phyloP scores from a whole-genome alignment of 2,888 invertebrate species.

The Pedicia rivosa region DNA sequence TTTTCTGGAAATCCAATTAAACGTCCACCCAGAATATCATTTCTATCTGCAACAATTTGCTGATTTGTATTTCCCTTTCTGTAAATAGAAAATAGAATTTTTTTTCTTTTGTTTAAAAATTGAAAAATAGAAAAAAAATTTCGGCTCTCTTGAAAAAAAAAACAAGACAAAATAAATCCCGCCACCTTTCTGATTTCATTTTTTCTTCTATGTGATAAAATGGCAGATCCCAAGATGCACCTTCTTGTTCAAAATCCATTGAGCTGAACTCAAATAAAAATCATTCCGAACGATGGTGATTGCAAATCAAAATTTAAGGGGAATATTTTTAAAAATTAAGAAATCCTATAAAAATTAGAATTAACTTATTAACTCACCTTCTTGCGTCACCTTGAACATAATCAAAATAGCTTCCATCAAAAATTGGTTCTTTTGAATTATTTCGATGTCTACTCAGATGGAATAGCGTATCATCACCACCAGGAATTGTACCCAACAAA shows the following conservation, averaged over 20 bases:
- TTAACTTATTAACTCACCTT: slow-evolving; percentile 24
- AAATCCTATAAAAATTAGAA: too few species aligned
- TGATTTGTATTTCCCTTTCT: slow-evolving; percentile 7
- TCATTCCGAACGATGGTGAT: too few species aligned
- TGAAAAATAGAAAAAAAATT: not conserved
- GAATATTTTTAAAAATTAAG: too few species aligned
- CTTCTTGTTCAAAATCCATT: slow-evolving; percentile 24
- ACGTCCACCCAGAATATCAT: slow-evolving; percentile 10
- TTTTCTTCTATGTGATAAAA: slow-evolving; percentile 28
- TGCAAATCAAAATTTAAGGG: too few species aligned
- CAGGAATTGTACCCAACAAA: slow-evolving; percentile 12
- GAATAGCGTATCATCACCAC: not conserved
- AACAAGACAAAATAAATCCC: not conserved
- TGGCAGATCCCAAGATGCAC: slow-evolving; percentile 44
- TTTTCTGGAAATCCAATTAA: slow-evolving; percentile 7
- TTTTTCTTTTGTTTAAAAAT: not conserved
- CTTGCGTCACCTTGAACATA: slow-evolving; percentile 30
- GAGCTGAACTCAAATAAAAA: too few species aligned
- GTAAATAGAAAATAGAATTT: not conserved
- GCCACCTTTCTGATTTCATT: slow-evolving; percentile 10
- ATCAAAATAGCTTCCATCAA: slow-evolving; percentile 20
- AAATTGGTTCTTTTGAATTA: slow-evolving; percentile 10
- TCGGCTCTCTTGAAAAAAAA: not conserved
- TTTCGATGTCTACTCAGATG: not conserved
- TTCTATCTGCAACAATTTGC: slow-evolving; percentile 8